A percentile compares a stretch with the other conserved stretches of the same genome.
These are phyloP conservation scores for Eumerus sabulonum DNA, from an alignment of 2,888 invertebrate species.

Conservation along the genomic window DNA sequence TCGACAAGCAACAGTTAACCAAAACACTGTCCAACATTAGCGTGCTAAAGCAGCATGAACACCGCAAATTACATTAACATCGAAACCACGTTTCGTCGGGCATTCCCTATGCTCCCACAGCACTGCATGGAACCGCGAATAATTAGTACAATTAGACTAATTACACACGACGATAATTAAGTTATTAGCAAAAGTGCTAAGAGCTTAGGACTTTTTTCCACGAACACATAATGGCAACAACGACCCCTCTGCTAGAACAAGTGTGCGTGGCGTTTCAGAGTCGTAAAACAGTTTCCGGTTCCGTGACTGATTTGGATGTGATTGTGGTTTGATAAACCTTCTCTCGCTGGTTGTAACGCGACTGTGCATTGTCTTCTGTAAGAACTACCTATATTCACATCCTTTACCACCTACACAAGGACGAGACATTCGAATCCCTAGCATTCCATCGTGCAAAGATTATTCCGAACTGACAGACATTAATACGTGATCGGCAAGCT, in stretches of 20 bases:
- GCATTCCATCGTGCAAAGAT: slow-evolving; percentile 20
- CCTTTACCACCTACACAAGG: too few species aligned
- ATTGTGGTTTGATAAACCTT: neutral
- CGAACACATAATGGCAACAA: neutral
- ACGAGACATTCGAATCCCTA: too few species aligned
- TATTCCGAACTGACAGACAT: slow-evolving; percentile 63
- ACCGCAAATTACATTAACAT: neutral
- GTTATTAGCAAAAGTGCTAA: slow-evolving; percentile 21
- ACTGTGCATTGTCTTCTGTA: too few species aligned
- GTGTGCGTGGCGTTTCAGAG: neutral
- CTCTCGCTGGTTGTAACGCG: too few species aligned
- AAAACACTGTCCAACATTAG: neutral
- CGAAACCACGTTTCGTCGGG: too few species aligned
- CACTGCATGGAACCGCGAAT: neutral
- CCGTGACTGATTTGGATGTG: neutral
- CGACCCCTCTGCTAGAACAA: neutral
- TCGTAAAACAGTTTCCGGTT: slow-evolving; percentile 5
- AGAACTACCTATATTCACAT: too few species aligned
- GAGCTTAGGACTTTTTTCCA: neutral
- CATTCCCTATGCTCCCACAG: too few species aligned
- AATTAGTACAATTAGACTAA: slow-evolving; percentile 16
- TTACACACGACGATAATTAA: slow-evolving; percentile 20
- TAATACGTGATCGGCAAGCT: slow-evolving; percentile 53
- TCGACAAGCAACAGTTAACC: too few species aligned
- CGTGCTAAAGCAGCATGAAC: slow-evolving; percentile 10